Conservation (phyloP, 2,888 invertebrate species). For the Tetropium fuscum region DNA sequence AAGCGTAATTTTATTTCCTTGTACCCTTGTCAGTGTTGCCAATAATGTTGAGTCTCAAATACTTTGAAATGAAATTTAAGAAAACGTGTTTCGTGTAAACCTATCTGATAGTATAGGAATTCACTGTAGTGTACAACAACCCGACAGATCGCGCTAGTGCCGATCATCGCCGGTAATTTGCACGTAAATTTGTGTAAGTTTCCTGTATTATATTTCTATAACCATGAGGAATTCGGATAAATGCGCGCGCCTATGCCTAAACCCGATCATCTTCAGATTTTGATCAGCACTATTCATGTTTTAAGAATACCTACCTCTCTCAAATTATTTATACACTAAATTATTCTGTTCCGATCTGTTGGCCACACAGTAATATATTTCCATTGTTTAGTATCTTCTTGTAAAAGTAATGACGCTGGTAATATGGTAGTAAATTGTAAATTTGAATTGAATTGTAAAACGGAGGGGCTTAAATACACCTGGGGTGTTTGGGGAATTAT, state of each 20-base stretch:
- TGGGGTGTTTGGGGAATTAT: slow-evolving; percentile 17
- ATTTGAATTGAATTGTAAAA: slow-evolving; percentile 25
- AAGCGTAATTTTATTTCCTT: too few relatives aligned
- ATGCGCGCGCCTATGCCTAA: neutral
- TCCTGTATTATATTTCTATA: too few relatives aligned
- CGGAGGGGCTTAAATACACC: slow-evolving; percentile 5
- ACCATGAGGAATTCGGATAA: too few relatives aligned
- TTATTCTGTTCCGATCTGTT: neutral
- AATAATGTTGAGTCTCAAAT: too few relatives aligned
- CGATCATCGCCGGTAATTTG: too few relatives aligned
- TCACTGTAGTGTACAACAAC: too few relatives aligned
- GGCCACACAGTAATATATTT: slow-evolving; percentile 6
- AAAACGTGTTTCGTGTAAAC: too few relatives aligned
- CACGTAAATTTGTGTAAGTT: too few relatives aligned
- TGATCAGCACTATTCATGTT: neutral
- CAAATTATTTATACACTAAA: neutral
- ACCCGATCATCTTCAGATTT: neutral
- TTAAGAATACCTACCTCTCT: neutral
- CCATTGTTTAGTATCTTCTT: slow-evolving; percentile 15
- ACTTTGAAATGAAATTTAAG: too few relatives aligned
- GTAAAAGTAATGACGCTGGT: slow-evolving; percentile 12
- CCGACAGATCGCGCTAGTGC: too few relatives aligned
- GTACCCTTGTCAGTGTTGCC: too few relatives aligned
- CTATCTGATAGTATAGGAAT: too few relatives aligned
- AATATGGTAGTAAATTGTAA: slow-evolving; percentile 4